Base-by-base conservation (phyloP, 1,140 invertebrate genomes). In the Lethrus apterus region DNA sequence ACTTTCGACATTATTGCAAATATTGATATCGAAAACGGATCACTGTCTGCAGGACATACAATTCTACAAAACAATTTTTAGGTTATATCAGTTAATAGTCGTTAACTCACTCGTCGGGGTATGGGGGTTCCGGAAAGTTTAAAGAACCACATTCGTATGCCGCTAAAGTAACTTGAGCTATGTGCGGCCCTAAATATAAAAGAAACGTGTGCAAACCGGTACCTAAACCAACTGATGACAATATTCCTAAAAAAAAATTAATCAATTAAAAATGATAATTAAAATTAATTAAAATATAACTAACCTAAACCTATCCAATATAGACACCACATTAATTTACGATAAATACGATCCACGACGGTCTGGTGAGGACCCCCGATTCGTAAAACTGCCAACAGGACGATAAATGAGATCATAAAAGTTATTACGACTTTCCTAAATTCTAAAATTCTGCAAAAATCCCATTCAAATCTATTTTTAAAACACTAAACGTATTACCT, bases 191-290 rank as follows among this genome's bases (percentile, higher is more conserved):
- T 55, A 99, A 71, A 68, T 99, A 99, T 24, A 99, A 73, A 9
- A 99, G 74, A 74, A 99, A 99, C 40, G 96, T 99, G 67, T 99
- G 97, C 17, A 99, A 77, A 4, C 96, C 97, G 0, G 94, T 98
- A 9, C 97, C 97, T 20, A 99, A 74, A 1, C 97, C 96, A 33
- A 99, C 92, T 7, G 93, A 98, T 15, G 94, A 98, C 38, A 98
- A 76, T 13, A 99, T 84, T 21, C 96, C 96, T 34, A 45, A 42
- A 55, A 59, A 41, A 40, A 36, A 24, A 30, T 5, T 7, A 38
- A 19, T 7, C 14, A 26, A 26, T 26, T 26, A 7, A 26, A 7
- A 7, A 7, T 26, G n/a, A 26, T n/a, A 5, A 7, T n/a, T 7
- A 26, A 26, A 26, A 26, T 7, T 7, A n/a, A n/a, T n/a, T n/a